Evolutionary conservation across 2,797 vertebrate genomes (phyloP).

Genomic region (Valencia hispanica): DNA sequence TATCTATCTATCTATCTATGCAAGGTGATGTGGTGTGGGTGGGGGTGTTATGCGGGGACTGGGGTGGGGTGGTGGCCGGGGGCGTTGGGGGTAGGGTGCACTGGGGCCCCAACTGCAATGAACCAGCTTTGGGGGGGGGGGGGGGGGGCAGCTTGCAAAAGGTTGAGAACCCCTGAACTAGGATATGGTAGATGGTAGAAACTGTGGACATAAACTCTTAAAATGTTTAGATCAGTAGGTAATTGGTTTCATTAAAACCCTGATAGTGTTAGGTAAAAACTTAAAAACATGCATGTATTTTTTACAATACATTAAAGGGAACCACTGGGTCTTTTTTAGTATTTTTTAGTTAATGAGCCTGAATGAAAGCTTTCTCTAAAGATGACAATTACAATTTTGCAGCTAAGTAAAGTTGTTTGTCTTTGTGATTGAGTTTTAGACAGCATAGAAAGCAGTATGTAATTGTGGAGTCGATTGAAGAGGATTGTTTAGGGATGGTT

Average conservation of each 20-base stretch:
- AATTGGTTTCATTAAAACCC: not conserved
- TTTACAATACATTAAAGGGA: not conserved
- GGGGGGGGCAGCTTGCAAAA: too few relatives aligned
- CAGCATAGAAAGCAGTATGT: not conserved
- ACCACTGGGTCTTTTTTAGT: too few relatives aligned
- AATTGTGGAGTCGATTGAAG: too few relatives aligned
- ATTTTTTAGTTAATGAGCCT: not conserved
- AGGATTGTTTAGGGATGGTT: not conserved
- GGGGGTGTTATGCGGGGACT: too few relatives aligned
- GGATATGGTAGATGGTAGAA: not conserved
- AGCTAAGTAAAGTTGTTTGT: not conserved
- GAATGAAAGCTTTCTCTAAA: not conserved
- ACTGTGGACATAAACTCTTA: not conserved
- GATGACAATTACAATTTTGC: not conserved
- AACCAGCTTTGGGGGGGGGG: too few relatives aligned
- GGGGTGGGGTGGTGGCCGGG: too few relatives aligned
- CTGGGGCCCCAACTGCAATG: too few relatives aligned
- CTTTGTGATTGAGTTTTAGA: not conserved
- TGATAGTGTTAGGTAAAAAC: not conserved
- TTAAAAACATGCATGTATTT: not conserved
- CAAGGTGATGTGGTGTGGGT: too few relatives aligned
- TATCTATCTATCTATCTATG: too few relatives aligned
- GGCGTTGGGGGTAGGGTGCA: too few relatives aligned
- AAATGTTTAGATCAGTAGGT: not conserved
- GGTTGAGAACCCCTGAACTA: too few relatives aligned